These are phyloP conservation scores for Ecliptopera silaceata DNA, from an alignment of 2,888 invertebrate species.

Conservation along the genomic window DNA sequence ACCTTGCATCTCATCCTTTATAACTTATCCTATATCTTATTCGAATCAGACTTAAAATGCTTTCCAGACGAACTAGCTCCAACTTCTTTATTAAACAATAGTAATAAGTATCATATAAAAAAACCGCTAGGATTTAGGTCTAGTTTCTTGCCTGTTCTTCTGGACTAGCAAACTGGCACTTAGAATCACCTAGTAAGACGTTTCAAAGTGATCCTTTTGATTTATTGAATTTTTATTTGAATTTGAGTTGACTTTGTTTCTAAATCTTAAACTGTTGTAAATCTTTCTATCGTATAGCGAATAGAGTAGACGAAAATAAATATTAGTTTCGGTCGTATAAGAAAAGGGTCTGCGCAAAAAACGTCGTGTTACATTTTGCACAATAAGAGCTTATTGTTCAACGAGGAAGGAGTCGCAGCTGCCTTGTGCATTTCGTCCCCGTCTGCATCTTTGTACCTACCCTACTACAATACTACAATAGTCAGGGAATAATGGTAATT, in stretches of 20 bases:
- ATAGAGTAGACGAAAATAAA: conserved; percentile 25
- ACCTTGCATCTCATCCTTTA: conserved; percentile 70
- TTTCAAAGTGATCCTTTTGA: no score
- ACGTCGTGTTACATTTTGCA: conserved; percentile 76
- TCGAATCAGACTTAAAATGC: no score
- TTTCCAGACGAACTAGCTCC: no score
- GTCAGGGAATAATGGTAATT: conserved; percentile 77
- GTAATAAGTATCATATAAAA: no score
- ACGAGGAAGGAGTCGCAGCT: conserved; percentile 77
- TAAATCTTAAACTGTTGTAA: not conserved
- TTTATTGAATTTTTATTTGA: no score
- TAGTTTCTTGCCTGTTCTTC: no score
- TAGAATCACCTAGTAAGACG: no score
- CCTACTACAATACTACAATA: conserved; percentile 70
- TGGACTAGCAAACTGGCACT: no score
- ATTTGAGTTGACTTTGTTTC: no score
- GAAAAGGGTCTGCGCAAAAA: conserved; percentile 58
- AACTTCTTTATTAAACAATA: no score
- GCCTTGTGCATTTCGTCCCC: conserved; percentile 79
- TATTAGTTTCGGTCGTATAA: conserved; percentile 41
- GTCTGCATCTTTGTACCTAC: conserved; percentile 76
- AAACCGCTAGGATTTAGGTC: no score
- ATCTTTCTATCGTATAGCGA: not conserved
- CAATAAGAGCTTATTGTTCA: conserved; percentile 73
- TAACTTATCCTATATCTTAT: conserved; percentile 3